A percentile compares a stretch with the other conserved stretches of the same genome.
Evolutionary conservation across 2,113 vertebrate species (phyloP).

Genomic region (Pelecanus crispus): DNA sequence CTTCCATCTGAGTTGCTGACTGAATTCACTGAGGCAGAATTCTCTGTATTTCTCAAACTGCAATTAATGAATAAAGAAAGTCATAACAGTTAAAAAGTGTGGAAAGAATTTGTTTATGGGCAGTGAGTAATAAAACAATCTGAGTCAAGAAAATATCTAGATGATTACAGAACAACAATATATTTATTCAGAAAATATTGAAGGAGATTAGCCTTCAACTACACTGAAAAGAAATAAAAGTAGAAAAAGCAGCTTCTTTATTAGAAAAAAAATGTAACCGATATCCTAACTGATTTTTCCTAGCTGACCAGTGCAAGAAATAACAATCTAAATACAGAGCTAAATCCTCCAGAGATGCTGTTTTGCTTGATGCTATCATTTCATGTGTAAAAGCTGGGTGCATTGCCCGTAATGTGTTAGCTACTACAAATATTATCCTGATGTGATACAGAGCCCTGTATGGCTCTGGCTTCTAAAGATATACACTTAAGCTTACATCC

Average conservation of each 20-base stretch:
- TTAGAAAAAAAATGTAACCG: background rate
- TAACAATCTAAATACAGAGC: background rate
- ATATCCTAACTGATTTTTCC: background rate
- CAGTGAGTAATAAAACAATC: background rate
- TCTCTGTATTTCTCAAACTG: background rate
- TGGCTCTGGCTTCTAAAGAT: no score
- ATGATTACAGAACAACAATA: background rate
- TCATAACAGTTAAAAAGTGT: background rate
- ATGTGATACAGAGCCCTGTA: no score
- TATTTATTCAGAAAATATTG: background rate
- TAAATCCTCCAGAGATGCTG: background rate
- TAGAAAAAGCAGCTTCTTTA: background rate
- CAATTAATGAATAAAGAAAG: background rate
- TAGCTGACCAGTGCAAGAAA: background rate
- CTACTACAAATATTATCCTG: no score
- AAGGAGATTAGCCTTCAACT: background rate
- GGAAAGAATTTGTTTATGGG: background rate
- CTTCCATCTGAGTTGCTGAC: background rate
- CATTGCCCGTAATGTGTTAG: background rate
- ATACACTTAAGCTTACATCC: no score
- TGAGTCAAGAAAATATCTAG: background rate
- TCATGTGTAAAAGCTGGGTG: background rate
- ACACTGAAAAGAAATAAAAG: background rate
- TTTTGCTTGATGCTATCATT: background rate
- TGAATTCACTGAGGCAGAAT: background rate